Evolutionary conservation across 2,797 vertebrate genomes (phyloP).

Genomic region (Phrynocephalus guinanensis): DNA sequence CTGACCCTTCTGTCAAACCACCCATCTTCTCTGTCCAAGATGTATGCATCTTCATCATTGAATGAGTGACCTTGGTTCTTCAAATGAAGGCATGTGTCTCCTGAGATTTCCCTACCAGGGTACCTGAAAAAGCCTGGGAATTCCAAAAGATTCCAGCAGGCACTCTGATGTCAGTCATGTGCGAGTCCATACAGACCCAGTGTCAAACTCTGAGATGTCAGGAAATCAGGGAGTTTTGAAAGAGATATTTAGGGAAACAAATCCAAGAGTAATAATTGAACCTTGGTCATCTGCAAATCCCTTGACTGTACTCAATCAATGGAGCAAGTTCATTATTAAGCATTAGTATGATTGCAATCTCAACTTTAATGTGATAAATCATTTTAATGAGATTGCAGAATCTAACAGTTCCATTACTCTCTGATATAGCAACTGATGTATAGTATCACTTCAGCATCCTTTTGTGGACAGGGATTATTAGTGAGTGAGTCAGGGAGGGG

Average conservation of each 20-base stretch:
- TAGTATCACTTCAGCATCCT: not conserved
- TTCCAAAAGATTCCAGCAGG: not conserved
- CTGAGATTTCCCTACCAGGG: too few relatives aligned
- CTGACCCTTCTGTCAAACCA: too few relatives aligned
- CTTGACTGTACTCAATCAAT: not conserved
- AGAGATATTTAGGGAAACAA: not conserved
- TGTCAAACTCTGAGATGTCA: too few relatives aligned
- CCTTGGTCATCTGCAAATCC: not conserved
- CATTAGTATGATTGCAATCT: not conserved
- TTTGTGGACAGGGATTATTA: slow-evolving; percentile 31
- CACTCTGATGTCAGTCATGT: too few relatives aligned
- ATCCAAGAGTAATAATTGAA: not conserved
- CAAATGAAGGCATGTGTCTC: too few relatives aligned
- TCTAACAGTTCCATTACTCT: not conserved
- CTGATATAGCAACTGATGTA: not conserved
- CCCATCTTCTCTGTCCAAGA: too few relatives aligned
- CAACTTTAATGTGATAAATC: not conserved
- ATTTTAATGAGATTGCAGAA: not conserved
- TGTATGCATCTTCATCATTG: too few relatives aligned
- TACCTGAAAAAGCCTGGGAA: too few relatives aligned
- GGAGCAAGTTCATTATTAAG: not conserved
- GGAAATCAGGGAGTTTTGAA: not conserved
- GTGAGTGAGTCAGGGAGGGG: slow-evolving; percentile 5
- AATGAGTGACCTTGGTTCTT: too few relatives aligned
- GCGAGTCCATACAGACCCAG: not conserved